These are phyloP conservation scores for Anticlea derivata DNA, from an alignment of 2,888 invertebrate species.

Conservation along the genomic window DNA sequence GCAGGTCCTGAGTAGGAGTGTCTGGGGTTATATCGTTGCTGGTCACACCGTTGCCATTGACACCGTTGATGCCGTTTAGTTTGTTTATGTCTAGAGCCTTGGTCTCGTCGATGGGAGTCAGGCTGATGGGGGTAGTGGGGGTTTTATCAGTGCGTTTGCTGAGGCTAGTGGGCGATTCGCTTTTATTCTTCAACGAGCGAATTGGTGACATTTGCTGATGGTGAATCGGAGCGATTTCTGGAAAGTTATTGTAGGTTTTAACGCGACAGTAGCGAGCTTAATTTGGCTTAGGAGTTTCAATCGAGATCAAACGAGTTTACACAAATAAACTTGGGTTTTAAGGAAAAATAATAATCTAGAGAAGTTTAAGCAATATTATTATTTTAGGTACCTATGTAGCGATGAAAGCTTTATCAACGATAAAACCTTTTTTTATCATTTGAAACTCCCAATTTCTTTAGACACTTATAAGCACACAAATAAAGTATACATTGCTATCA, in stretches of 20 bases:
- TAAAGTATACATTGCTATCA: slow-evolving; percentile 24
- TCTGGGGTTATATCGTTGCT: slow-evolving; percentile 73
- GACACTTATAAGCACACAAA: slow-evolving; percentile 49
- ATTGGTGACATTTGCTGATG: slow-evolving; percentile 82
- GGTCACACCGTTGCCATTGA: slow-evolving; percentile 49
- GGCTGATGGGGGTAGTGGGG: slow-evolving; percentile 76
- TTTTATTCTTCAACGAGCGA: slow-evolving; percentile 74
- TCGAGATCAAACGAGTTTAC: background rate
- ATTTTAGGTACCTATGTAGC: too few species aligned
- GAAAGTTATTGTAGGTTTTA: slow-evolving; percentile 50
- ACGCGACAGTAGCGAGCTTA: slow-evolving; percentile 25
- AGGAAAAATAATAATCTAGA: too few species aligned
- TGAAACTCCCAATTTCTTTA: slow-evolving; percentile 46
- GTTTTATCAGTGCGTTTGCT: slow-evolving; percentile 80
- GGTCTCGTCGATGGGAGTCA: slow-evolving; percentile 80
- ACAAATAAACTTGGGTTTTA: too few species aligned
- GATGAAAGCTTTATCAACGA: too few species aligned
- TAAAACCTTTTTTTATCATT: too few species aligned
- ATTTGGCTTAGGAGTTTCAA: slow-evolving; percentile 26
- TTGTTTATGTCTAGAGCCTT: slow-evolving; percentile 76
- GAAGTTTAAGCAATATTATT: too few species aligned
- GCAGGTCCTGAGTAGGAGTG: slow-evolving; percentile 66
- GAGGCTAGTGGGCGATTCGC: slow-evolving; percentile 76
- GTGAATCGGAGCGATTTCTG: slow-evolving; percentile 81
- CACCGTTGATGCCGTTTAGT: slow-evolving; percentile 58